Conservation (phyloP, 2,113 vertebrate species). For the Gambusia affinis region DNA sequence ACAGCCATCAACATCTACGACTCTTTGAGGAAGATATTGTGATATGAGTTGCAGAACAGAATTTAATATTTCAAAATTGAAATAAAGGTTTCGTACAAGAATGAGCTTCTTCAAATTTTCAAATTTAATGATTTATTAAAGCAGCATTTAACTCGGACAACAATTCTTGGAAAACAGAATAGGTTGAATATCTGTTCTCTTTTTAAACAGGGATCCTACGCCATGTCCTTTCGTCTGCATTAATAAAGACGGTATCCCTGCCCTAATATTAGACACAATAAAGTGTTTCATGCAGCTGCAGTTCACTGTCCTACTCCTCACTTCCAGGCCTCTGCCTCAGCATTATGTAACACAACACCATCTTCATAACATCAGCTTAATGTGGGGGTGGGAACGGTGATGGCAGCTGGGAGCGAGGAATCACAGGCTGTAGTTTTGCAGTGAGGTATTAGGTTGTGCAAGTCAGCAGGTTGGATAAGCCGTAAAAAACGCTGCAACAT, state of each 20-base stretch:
- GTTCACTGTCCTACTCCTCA: conserved; percentile 15
- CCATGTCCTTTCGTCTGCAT: not conserved
- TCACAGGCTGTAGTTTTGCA: conserved; percentile 21
- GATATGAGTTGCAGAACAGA: too few species aligned
- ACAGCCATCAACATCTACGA: too few species aligned
- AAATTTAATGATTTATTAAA: not conserved
- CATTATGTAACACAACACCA: conserved; percentile 51
- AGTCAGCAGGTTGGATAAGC: conserved; percentile 3
- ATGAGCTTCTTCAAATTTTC: not conserved
- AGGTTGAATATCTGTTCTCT: not conserved
- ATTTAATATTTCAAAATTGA: too few species aligned
- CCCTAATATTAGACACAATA: conserved; percentile 3
- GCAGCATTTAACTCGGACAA: not conserved
- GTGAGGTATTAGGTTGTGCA: conserved; percentile 5
- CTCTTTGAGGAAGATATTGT: too few species aligned
- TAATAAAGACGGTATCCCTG: not conserved
- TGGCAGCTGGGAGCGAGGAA: conserved; percentile 8
- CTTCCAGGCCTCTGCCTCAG: conserved; percentile 17
- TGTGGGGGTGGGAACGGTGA: conserved; percentile 34
- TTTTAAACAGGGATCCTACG: not conserved
- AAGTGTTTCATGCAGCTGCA: conserved; percentile 6
- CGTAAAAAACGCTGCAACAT: not conserved
- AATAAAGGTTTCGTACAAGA: not conserved
- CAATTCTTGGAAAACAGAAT: not conserved
- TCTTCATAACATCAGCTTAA: conserved; percentile 42